Evolutionary conservation across 1,140 invertebrate genomes (phyloP).

Genomic region (Ostrea edulis): DNA sequence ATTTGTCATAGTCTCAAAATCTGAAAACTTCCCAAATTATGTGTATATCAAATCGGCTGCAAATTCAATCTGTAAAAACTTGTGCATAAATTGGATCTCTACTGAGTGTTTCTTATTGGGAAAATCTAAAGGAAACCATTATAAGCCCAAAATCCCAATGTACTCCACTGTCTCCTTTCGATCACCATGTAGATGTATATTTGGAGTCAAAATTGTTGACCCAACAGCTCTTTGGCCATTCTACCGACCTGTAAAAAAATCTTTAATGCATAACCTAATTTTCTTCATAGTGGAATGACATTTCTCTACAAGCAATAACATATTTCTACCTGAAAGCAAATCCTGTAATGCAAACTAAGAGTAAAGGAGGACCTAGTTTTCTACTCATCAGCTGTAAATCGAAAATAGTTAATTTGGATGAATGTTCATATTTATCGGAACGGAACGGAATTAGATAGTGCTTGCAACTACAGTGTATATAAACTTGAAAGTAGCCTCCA

Average conservation of each 20-base stretch:
- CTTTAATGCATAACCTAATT: slow-evolving; percentile 16
- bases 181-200: slow-evolving; percentile 61
- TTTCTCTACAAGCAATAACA: slow-evolving; percentile 52
- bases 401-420: slow-evolving; percentile 6
- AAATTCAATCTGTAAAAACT: slow-evolving; percentile 43
- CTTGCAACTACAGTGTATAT: no score
- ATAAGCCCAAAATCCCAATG: slow-evolving; percentile 61
- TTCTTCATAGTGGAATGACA: slow-evolving; percentile 38
- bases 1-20: neutral
- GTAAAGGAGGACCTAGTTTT: slow-evolving; percentile 36
- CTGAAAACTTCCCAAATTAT: slow-evolving; percentile 22
- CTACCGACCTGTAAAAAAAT: slow-evolving; percentile 50
- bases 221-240: slow-evolving; percentile 51
- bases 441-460: no score
- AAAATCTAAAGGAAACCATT: slow-evolving; percentile 55
- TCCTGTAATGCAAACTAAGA: slow-evolving; percentile 48
- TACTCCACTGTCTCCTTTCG: slow-evolving; percentile 46
- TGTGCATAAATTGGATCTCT: slow-evolving; percentile 53
- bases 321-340: slow-evolving; percentile 54
- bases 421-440: no score
- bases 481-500: no score
- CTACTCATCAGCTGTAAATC: slow-evolving; percentile 40
- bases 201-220: slow-evolving; percentile 48
- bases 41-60: slow-evolving; percentile 2
- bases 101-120: slow-evolving; percentile 55